Evolutionary conservation across 2,113 vertebrate species (phyloP), one percentile per base, ranked within the genome.

Genomic region (Gadus macrocephalus): DNA sequence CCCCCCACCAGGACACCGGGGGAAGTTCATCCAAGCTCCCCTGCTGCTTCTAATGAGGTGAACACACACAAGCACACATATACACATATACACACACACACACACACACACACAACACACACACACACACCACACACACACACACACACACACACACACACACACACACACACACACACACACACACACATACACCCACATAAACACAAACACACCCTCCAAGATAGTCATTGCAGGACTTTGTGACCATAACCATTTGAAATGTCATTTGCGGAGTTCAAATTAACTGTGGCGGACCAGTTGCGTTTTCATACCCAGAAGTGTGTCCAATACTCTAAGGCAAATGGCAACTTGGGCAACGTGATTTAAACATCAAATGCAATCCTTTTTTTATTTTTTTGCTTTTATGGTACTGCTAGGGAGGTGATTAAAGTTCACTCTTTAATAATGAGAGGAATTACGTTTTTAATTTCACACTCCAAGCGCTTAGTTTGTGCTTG

Each of bases 321-420:
- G 81, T 76, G 79, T 82, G 79, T 77, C 78, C 67, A 64, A 70
- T 35, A 25, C 72, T 64, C 66, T 61, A 59, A 82, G 85, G 80
- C 62, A 86, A 70, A 8, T 75, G 71, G 73, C 42, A 49, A 49
- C 78, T 81, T 61, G 81, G 77, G 59, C 78, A 81, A 86, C 77
- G 66, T 78, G 74, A 87, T 87, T 90, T 86, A 66, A 87, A 88
- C 85, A 85, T 89, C 84, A 88, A 90, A 88, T 85, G 73, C 65
- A 77, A 75, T 75, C 71, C 76, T 68, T 71, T 67, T 28, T 31
- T 22, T 62, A 19, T 70, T 70, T 77, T 78, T 80, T n/a, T n/a
- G 2, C n/a, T 58, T 58, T 17, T 58, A 49, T 49, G 42, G 11
- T 49, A 12, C 12, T 9, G 42, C 42, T 49, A 9, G 8, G 42